Evolutionary conservation across 1,140 invertebrate species (phyloP), one percentile per base, ranked within the genome.

Genomic region (Globodera ellingtonae): DNA sequence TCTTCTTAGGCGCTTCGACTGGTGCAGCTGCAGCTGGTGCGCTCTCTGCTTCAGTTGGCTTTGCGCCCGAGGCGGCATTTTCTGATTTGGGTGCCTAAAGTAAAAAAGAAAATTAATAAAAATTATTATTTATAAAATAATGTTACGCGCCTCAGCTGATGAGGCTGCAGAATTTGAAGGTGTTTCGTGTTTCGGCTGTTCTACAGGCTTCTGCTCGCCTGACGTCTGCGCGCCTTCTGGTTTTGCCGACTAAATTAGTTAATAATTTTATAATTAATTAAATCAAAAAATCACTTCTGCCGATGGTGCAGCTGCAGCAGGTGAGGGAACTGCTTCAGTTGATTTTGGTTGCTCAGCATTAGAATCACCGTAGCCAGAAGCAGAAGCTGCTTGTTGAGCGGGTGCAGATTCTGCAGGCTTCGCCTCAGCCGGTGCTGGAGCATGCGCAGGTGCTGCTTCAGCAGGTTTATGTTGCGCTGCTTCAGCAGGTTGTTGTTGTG

Each of bases 381-480:
- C 48, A 66, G 72, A 56, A 48, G 65, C 65, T 69, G 56, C 72
- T 47, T 44, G 50, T 76, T 70, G 67, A 72, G 72, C 73, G 13
- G 79, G 71, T 50, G 71, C 70, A 3, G 78, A 56, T n/a, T 78
- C 67, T 6, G 62, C 74, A 35, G 79, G 73, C 66, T 70, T 67
- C 48, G 73, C 79, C 15, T 74, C 69, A 56, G 79, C 62, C 35
- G 78, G n/a, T 13, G 79, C 78, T 50, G 81, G 69, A 8, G 81
- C 81, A 18, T 62, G 15, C 72, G 59, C 73, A 13, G 79, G 72
- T 72, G 79, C 72, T 66, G 72, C 79, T 24, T 73, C 79, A 15
- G n/a, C 73, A 5, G 18, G 56, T 67, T 65, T 7, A 73, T 50
- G 35, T 50, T 18, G 59, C 74, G 10, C 9, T 6, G 67, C 67